Percentiles rank a stretch among this genome's conserved stretches.
These are phyloP conservation scores for Notarius quadriscutis DNA, from an alignment of 2,113 vertebrate species.

Conservation along the genomic window DNA sequence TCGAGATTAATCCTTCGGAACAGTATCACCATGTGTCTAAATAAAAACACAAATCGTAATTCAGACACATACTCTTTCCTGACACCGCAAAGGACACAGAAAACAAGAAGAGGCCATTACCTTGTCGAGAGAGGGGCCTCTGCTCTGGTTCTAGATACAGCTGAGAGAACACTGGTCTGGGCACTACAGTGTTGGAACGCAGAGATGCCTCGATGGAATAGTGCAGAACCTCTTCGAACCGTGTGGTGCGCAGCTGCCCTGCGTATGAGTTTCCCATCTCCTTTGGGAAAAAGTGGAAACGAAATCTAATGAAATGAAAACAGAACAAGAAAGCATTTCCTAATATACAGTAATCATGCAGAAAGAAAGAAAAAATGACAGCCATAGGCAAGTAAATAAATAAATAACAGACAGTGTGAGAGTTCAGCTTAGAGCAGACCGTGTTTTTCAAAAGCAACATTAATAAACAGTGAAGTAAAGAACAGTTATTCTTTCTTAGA, in stretches of 20 bases:
- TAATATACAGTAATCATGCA: not conserved
- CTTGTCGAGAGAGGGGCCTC: conserved; percentile 77
- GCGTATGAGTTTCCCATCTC: conserved; percentile 97
- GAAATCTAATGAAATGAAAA: not conserved
- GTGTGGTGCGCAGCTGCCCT: conserved; percentile 88
- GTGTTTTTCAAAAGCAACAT: not conserved
- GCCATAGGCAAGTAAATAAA: not conserved
- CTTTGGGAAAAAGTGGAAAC: conserved; percentile 21
- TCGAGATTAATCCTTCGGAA: not conserved
- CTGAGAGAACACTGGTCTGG: conserved; percentile 93
- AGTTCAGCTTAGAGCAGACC: not conserved
- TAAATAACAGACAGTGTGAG: not conserved
- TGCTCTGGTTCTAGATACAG: conserved; percentile 92
- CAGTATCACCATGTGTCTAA: not conserved
- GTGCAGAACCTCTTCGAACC: conserved; percentile 95
- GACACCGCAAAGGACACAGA: not conserved
- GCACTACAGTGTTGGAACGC: conserved; percentile 87
- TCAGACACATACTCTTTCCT: not conserved
- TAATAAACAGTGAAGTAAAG: not conserved
- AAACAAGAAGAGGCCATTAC: conserved; percentile 58
- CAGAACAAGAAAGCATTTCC: not conserved
- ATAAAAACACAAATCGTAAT: not conserved
- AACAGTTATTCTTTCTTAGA: not conserved
- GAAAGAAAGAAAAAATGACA: not conserved
- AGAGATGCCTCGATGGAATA: conserved; percentile 96